These are phyloP conservation scores for Campaea margaritaria DNA, from an alignment of 2,888 invertebrate genomes.

Conservation along the genomic window DNA sequence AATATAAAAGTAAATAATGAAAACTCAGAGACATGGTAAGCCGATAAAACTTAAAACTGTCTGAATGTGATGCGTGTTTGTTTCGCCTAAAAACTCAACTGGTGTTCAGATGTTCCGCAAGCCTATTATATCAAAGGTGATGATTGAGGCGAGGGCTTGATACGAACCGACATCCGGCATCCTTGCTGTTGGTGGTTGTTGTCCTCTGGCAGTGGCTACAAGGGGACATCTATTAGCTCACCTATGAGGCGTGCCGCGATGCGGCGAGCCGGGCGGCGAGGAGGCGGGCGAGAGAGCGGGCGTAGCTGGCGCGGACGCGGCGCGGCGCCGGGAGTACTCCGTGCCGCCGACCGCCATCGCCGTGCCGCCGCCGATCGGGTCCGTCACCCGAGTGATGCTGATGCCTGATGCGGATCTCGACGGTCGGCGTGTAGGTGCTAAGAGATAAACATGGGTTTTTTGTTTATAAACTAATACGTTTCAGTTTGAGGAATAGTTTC, in stretches of 20 bases:
- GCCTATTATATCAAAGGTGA: too few relatives aligned
- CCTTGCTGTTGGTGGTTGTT: too few relatives aligned
- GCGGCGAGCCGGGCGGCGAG: slow-evolving; percentile 89
- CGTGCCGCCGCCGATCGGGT: slow-evolving; percentile 81
- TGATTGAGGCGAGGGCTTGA: too few relatives aligned
- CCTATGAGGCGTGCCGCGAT: slow-evolving; percentile 71
- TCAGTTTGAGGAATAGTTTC: background rate
- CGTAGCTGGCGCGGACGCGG: slow-evolving; percentile 90
- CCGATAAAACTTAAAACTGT: background rate
- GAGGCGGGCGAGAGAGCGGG: slow-evolving; percentile 91
- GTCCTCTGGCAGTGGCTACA: too few relatives aligned
- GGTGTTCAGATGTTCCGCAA: too few relatives aligned
- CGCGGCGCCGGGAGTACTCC: slow-evolving; percentile 84
- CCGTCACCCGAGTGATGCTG: slow-evolving; percentile 86
- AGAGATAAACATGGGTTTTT: too few relatives aligned
- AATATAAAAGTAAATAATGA: background rate
- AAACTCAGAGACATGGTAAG: background rate
- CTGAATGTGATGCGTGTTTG: too few relatives aligned
- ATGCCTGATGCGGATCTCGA: slow-evolving; percentile 90
- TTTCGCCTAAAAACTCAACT: too few relatives aligned
- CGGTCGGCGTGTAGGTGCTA: slow-evolving; percentile 88
- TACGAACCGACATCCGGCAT: too few relatives aligned
- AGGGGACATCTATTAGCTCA: slow-evolving; percentile 36
- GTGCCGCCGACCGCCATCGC: slow-evolving; percentile 86
- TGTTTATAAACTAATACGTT: too few relatives aligned